Conservation (phyloP, 2,113 vertebrate species). For the Etia nguti region DNA sequence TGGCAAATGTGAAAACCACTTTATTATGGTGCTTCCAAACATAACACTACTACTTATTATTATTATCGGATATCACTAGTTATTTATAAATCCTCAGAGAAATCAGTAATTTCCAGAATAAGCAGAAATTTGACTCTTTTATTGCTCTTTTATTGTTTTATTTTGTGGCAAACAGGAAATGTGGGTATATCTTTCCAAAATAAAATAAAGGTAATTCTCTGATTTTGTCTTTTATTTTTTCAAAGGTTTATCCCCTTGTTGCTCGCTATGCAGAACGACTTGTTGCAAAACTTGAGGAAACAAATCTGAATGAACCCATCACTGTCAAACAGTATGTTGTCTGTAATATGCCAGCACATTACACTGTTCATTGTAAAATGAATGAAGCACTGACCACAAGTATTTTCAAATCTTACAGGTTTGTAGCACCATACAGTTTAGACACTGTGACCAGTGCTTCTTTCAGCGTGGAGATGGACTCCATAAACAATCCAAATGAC, state of each 20-base stretch:
- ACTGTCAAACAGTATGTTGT: slow-evolving; percentile 61
- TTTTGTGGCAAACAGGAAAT: neutral
- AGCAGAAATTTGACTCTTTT: neutral
- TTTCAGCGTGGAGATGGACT: slow-evolving; percentile 79
- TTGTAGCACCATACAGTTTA: slow-evolving; percentile 80
- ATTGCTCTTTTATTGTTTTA: neutral
- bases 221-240: neutral
- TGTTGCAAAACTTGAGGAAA: slow-evolving; percentile 33
- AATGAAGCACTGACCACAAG: neutral
- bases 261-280: slow-evolving; percentile 51
- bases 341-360: neutral
- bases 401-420: slow-evolving; percentile 41
- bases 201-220: neutral
- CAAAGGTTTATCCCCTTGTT: slow-evolving; percentile 58
- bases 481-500: slow-evolving; percentile 78
- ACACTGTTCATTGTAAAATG: neutral
- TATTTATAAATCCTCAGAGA: neutral
- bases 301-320: slow-evolving; percentile 22
- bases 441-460: slow-evolving; percentile 76
- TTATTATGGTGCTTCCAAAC: neutral
- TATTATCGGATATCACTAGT: neutral
- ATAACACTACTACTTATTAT: neutral
- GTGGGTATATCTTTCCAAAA: neutral
- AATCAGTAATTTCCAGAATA: neutral
- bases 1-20: neutral